These are phyloP conservation scores for Poeciliopsis turneri DNA, from an alignment of 2,797 vertebrate species.

Conservation along the genomic window DNA sequence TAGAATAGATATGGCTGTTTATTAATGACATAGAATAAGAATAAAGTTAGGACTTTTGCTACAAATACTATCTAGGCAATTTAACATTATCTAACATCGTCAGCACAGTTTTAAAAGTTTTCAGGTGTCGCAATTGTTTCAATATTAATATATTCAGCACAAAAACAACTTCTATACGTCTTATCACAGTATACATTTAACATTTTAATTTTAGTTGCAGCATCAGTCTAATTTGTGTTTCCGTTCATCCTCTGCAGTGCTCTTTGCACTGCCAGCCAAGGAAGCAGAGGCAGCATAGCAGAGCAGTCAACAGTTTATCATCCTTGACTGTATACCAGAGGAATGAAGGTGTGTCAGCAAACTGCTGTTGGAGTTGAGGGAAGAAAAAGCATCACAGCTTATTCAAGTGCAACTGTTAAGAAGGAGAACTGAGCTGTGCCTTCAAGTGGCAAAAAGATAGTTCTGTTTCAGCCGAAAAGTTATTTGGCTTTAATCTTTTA, in stretches of 20 bases:
- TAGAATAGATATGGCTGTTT: not conserved
- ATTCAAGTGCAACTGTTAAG: constrained; percentile 49
- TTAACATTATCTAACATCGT: not conserved
- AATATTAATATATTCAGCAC: not conserved
- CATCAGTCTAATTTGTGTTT: not conserved
- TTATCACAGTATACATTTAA: not conserved
- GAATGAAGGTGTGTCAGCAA: constrained; percentile 50
- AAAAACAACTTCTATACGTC: not conserved
- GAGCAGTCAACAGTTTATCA: constrained; percentile 36
- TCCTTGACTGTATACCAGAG: constrained; percentile 43
- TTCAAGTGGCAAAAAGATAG: constrained; percentile 52
- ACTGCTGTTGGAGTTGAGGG: constrained; percentile 36
- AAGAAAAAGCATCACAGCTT: constrained; percentile 27
- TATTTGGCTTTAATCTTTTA: constrained; percentile 64
- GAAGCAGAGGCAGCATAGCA: constrained; percentile 6
- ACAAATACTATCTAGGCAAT: not conserved
- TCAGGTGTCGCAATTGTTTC: not conserved
- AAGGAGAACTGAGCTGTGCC: constrained; percentile 21
- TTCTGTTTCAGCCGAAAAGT: constrained; percentile 60
- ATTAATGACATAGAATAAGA: not conserved
- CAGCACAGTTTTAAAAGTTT: not conserved
- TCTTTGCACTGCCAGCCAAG: constrained; percentile 6
- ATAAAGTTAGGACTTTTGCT: not conserved
- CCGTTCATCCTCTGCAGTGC: not conserved
- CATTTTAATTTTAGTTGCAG: not conserved